Conservation (phyloP, 2,888 invertebrate genomes). For the Lissonota sp. region DNA sequence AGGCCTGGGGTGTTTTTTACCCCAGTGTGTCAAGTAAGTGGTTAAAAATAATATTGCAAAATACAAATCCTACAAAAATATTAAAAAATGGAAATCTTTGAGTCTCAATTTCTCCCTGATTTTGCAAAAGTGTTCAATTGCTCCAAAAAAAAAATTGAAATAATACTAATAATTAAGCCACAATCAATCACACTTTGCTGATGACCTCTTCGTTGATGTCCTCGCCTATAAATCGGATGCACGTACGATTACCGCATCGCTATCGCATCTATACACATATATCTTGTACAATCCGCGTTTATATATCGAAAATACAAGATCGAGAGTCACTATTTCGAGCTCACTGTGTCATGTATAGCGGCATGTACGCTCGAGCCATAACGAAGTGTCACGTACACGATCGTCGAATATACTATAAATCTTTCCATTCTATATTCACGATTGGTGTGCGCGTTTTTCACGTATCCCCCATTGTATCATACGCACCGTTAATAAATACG, state of each 20-base stretch:
- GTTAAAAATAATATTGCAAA: too few species aligned
- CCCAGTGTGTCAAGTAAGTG: too few species aligned
- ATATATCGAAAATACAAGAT: constrained; percentile 1
- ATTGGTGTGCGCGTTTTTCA: constrained; percentile 10
- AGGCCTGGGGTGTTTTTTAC: too few species aligned
- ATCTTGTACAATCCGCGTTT: constrained; percentile 25
- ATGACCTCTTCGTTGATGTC: constrained; percentile 26
- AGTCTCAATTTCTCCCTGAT: too few species aligned
- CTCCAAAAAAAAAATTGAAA: too few species aligned
- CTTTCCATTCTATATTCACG: constrained; percentile 11
- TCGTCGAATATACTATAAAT: constrained; percentile 63
- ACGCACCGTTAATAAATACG: constrained; percentile 5
- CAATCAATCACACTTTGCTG: not conserved
- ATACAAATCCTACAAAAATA: too few species aligned
- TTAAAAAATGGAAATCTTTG: too few species aligned
- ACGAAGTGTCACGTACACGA: constrained; percentile 40
- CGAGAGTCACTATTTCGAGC: constrained; percentile 56
- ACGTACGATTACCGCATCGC: constrained; percentile 63
- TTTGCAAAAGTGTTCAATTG: too few species aligned
- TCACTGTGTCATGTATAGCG: constrained; percentile 53
- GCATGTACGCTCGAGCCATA: constrained; percentile 49
- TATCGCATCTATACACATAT: constrained; percentile 49
- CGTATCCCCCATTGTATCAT: constrained; percentile 4
- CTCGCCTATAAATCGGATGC: constrained; percentile 58
- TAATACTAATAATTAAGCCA: not conserved